A percentile compares a stretch with the other conserved stretches of the same genome.
phyloP scores from a whole-genome alignment of 1,140 invertebrate genomes.

The Drosophila santomea region DNA sequence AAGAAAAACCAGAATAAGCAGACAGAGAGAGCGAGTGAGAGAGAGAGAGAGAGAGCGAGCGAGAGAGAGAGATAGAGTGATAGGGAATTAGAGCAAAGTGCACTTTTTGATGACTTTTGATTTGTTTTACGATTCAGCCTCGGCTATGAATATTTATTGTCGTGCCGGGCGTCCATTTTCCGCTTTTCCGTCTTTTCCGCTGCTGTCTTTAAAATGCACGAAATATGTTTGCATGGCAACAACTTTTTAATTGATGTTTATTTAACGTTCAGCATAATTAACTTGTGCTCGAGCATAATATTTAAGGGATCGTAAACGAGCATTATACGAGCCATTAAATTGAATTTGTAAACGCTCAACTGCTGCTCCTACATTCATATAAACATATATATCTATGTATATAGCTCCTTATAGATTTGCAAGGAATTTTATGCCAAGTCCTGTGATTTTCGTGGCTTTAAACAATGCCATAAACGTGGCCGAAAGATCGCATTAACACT shows the following conservation, averaged over 20 bases:
- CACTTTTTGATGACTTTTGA: constrained; percentile 82
- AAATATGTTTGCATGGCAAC: constrained; percentile 65
- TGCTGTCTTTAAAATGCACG: constrained; percentile 76
- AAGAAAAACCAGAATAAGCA: constrained; percentile 1
- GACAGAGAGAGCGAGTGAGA: constrained; percentile 1
- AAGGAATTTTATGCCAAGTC: constrained; percentile 25
- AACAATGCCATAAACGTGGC: constrained; percentile 73
- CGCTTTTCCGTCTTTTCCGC: constrained; percentile 7
- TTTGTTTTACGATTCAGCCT: constrained; percentile 76
- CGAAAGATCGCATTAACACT: constrained; percentile 76
- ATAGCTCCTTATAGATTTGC: constrained; percentile 18
- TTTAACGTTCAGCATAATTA: constrained; percentile 82
- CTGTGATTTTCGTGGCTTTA: constrained; percentile 56
- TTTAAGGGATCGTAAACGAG: constrained; percentile 75
- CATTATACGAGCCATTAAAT: constrained; percentile 77
- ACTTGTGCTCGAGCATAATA: constrained; percentile 68
- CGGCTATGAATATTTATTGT: constrained; percentile 81
- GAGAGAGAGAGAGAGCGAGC: constrained; percentile 12
- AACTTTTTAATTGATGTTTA: constrained; percentile 81
- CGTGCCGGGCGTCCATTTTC: constrained; percentile 49
- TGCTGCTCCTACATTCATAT: constrained; percentile 47
- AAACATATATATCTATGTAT: background rate
- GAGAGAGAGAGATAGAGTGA: constrained; percentile 28
- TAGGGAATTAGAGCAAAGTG: constrained; percentile 78
- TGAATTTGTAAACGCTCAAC: constrained; percentile 75